Base-by-base conservation (phyloP, 2,797 vertebrate species). In the Toxotes lorentzi region DNA sequence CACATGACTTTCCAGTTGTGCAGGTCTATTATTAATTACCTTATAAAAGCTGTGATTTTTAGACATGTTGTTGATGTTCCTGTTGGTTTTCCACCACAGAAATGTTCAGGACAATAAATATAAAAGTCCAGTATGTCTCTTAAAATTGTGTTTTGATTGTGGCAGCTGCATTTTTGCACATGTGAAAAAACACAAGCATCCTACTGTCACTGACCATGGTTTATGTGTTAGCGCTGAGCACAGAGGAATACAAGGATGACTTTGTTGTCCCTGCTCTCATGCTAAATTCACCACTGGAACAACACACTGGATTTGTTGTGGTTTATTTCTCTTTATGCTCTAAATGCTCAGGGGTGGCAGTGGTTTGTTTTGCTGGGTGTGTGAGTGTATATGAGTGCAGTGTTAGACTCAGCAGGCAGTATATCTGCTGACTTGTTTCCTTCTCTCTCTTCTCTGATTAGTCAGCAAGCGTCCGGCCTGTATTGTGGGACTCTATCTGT, bases 371-470 rank as follows among this genome's bases (percentile, higher is more conserved):
- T 58, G 63, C n/a, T 24, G 40, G 17, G 27, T 57, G 74, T 58
- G 62, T 72, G 70, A 30, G 11, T 58, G 64, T 79, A 6, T 41
- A 12, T 27, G 45, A 65, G 54, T 43, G 38, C 57, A 54, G 65
- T 0, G 23, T 56, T 32, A 6, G 50, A 54, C 70, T 75, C 73
- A 70, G 72, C 14, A 1, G 60, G 60, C 38, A 53, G 38, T 19
- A 4, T 64, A 79, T 79, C 59, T 86, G 81, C 83, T 88, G 84
- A 86, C 83, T 61, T 69, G 73, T 72, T 85, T 74, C 82, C 79
- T 70, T 16, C 73, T 57, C 50, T 7, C n/a, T 38, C 67, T 64
- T 30, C 53, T 81, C 68, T 73, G 76, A 84, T 85, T 85, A 58
- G 67, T 78, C 84, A 82, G 80, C 70, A 23, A 82, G 63, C 45